Conservation (phyloP, 2,797 vertebrate genomes). For the Diceros bicornis region DNA sequence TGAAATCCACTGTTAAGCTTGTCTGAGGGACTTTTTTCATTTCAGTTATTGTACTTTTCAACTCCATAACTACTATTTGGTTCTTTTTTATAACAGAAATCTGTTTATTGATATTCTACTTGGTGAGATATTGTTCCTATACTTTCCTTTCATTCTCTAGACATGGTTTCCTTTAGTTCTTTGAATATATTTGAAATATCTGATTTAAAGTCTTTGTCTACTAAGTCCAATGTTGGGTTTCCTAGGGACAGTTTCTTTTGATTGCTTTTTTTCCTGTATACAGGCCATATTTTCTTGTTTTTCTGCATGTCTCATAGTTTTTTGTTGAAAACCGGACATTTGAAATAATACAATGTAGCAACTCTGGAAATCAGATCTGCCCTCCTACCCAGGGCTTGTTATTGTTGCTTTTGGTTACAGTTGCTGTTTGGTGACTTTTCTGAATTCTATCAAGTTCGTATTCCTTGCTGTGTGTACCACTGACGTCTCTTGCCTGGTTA, state of each 20-base stretch:
- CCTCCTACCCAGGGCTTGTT: neutral
- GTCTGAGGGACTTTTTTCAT: neutral
- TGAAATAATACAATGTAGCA: neutral
- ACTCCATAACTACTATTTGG: constrained; percentile 12
- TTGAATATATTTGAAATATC: constrained; percentile 24
- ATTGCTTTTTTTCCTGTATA: neutral
- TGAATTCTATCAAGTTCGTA: neutral
- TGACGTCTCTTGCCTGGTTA: neutral
- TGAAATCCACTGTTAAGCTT: neutral
- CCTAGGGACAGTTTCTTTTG: neutral
- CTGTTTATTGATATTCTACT: neutral
- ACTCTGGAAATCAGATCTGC: neutral
- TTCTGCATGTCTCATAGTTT: neutral
- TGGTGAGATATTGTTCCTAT: neutral
- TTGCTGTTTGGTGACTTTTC: neutral
- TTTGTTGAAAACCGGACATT: neutral
- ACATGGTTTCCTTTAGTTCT: neutral
- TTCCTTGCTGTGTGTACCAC: neutral
- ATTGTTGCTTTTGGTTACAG: neutral
- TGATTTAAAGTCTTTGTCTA: constrained; percentile 10
- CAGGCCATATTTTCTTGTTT: neutral
- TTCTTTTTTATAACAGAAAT: neutral
- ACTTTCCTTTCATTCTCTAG: neutral
- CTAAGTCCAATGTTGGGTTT: neutral
- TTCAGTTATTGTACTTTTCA: constrained; percentile 11